Evolutionary conservation across 2,888 invertebrate genomes (phyloP).

Genomic region (Eupithecia subfuscata): DNA sequence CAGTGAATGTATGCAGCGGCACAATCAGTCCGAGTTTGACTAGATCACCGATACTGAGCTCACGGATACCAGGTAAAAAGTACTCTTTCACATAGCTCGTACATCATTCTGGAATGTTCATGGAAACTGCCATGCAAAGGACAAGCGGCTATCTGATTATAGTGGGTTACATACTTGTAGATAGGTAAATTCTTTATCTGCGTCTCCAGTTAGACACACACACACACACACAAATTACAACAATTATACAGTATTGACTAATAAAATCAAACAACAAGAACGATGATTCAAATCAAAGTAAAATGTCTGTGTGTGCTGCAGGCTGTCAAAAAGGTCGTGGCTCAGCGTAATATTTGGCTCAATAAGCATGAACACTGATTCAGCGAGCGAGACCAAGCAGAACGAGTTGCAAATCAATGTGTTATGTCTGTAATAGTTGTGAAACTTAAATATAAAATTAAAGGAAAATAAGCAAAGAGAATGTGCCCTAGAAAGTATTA

Average conservation of each 20-base stretch:
- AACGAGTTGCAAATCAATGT: no score
- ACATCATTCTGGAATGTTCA: slow-evolving; percentile 25
- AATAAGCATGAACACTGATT: no score
- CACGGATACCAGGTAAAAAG: not conserved
- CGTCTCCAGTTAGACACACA: not conserved
- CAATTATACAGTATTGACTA: not conserved
- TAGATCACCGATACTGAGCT: slow-evolving; percentile 23
- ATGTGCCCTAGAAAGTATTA: no score
- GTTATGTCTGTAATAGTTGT: no score
- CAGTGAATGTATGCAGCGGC: slow-evolving; percentile 22
- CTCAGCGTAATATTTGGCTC: no score
- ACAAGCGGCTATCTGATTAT: slow-evolving; percentile 1
- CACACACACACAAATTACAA: not conserved
- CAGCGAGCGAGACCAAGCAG: no score
- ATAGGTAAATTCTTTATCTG: not conserved
- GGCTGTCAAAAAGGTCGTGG: no score
- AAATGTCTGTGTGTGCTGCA: no score
- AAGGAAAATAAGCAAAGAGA: no score
- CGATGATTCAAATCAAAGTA: no score
- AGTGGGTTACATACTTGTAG: not conserved
- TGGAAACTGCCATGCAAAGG: slow-evolving; percentile 22
- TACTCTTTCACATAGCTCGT: slow-evolving; percentile 4
- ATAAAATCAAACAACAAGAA: no score
- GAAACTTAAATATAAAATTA: no score
- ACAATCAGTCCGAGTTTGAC: slow-evolving; percentile 36